Evolutionary conservation across 2,113 vertebrate genomes (phyloP), one percentile per base, ranked within the genome.

Genomic region (Nipponia nippon): DNA sequence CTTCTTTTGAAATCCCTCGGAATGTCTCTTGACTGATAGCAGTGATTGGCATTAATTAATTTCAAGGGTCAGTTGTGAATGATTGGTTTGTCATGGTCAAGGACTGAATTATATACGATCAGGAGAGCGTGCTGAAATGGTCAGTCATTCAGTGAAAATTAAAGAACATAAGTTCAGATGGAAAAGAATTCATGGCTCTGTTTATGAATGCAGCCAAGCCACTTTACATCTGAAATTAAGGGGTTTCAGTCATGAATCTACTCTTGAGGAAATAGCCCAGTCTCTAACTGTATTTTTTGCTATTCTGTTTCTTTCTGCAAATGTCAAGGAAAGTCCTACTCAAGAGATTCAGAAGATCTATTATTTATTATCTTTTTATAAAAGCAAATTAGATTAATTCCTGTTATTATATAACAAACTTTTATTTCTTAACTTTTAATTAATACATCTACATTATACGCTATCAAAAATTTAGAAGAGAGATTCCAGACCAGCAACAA

Each of bases 81-180:
- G 96, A 97, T 97, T 97, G 97, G 95, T 98, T 98, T 97, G 94
- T 95, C 89, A 94, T 97, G 97, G 95, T 97, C 79, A 96, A 97
- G 95, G 83, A 91, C 91, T 96, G 95, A 95, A 97, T 97, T 97
- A 97, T 95, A 97, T 95, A 97, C 61, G 59, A 95, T 90, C 95
- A 88, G 67, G 94, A 93, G 71, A 94, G 66, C 61, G 72, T 94
- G 79, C 71, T 89, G 91, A 97, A 96, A 95, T 85, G 78, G 80
- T 96, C 82, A 84, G 47, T 83, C 89, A 91, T 72, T 97, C 93
- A 36, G 55, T 93, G 77, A 92, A 94, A 95, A 94, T 95, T 86
- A 86, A 94, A 96, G 96, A 79, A 91, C 69, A n/a, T 81, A 93
- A 94, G 89, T 97, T 76, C 53, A 88, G 52, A 94, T 67, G 70